A percentile compares a stretch with the other conserved stretches of the same genome.
These are phyloP conservation scores for Lineus longissimus DNA, from an alignment of 1,140 invertebrate species.

Conservation along the genomic window DNA sequence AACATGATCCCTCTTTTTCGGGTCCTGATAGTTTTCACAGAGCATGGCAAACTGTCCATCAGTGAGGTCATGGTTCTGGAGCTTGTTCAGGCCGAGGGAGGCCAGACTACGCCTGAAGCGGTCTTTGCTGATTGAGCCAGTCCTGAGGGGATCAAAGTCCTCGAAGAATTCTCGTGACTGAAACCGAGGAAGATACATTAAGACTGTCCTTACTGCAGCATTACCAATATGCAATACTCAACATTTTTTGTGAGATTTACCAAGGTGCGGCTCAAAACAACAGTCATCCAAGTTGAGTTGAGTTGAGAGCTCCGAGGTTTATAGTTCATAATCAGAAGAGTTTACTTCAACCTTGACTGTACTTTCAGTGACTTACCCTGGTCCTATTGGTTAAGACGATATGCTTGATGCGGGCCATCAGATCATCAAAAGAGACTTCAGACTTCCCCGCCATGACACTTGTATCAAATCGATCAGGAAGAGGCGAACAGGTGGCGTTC, in stretches of 20 bases:
- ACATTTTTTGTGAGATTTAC: too few species aligned
- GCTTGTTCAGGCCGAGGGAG: slow-evolving; percentile 46
- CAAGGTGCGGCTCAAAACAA: too few species aligned
- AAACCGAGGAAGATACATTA: slow-evolving; percentile 14
- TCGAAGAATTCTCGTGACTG: slow-evolving; percentile 46
- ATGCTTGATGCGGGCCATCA: slow-evolving; percentile 49
- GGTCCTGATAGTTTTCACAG: slow-evolving; percentile 40
- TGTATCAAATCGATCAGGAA: slow-evolving; percentile 25
- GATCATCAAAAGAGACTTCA: slow-evolving; percentile 44
- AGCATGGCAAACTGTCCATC: slow-evolving; percentile 42
- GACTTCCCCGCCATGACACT: slow-evolving; percentile 7
- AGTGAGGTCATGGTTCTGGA: slow-evolving; percentile 46
- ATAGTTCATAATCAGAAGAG: too few species aligned
- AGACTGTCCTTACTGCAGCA: too few species aligned
- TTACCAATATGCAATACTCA: background rate
- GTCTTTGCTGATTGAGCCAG: slow-evolving; percentile 43
- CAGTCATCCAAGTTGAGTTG: too few species aligned
- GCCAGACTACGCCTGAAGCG: slow-evolving; percentile 48
- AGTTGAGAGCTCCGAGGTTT: too few species aligned
- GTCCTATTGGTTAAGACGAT: slow-evolving; percentile 48
- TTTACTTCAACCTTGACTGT: too few species aligned
- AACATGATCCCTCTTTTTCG: slow-evolving; percentile 39
- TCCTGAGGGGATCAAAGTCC: slow-evolving; percentile 49
- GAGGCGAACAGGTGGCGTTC: slow-evolving; percentile 25
- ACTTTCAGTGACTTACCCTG: slow-evolving; percentile 40